These are phyloP conservation scores for Protodeltote pygarga DNA, from an alignment of 2,888 invertebrate genomes.

Conservation along the genomic window DNA sequence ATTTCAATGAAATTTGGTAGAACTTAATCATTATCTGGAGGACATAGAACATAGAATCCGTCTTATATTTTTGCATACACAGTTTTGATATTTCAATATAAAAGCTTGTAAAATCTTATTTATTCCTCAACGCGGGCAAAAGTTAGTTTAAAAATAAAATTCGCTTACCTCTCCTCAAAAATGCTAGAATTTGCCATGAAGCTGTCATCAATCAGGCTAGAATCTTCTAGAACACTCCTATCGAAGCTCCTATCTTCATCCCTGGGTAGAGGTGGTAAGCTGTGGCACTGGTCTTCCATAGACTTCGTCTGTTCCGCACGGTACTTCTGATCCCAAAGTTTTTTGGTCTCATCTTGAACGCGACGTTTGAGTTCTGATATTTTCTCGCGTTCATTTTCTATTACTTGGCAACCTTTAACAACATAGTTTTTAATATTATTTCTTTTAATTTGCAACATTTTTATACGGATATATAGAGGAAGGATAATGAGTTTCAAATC, in stretches of 20 bases:
- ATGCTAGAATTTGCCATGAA: slow-evolving; percentile 69
- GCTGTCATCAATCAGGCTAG: slow-evolving; percentile 67
- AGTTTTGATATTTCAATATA: too few species aligned
- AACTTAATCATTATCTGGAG: too few species aligned
- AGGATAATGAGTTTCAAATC: too few species aligned
- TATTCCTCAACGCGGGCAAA: too few species aligned
- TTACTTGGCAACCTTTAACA: slow-evolving; percentile 93
- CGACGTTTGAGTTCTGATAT: slow-evolving; percentile 94
- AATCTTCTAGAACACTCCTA: slow-evolving; percentile 57
- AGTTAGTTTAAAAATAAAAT: too few species aligned
- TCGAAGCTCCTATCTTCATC: slow-evolving; percentile 42
- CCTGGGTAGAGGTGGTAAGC: slow-evolving; percentile 42
- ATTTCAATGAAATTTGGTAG: too few species aligned
- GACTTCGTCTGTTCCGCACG: slow-evolving; percentile 53
- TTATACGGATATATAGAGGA: too few species aligned
- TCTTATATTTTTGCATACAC: too few species aligned
- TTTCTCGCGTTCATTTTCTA: slow-evolving; percentile 95
- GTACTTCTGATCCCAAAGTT: slow-evolving; percentile 91
- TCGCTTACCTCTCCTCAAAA: slow-evolving; percentile 77
- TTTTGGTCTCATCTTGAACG: slow-evolving; percentile 95
- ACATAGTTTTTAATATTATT: background rate
- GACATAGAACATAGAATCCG: too few species aligned
- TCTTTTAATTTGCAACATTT: too few species aligned
- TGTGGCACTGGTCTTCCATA: slow-evolving; percentile 61
- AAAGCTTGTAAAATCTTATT: too few species aligned